A percentile compares a stretch with the other conserved stretches of the same genome.
These are phyloP conservation scores for Odontesthes bonariensis DNA, from an alignment of 2,113 vertebrate species.

Conservation along the genomic window DNA sequence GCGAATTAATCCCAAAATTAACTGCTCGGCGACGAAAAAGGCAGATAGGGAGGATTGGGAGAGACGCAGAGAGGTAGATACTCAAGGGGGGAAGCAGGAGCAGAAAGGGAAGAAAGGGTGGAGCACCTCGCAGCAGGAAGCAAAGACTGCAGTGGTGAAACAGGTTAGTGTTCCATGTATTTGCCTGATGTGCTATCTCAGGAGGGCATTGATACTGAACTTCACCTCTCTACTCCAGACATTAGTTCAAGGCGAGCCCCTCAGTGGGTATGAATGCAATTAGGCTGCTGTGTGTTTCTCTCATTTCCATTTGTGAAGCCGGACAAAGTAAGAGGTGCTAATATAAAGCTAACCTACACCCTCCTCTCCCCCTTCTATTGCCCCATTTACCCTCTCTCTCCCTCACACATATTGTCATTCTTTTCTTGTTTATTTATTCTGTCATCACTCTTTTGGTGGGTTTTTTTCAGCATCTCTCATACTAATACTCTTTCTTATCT, in stretches of 20 bases:
- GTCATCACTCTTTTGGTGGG: background rate
- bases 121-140: conserved; percentile 68
- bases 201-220: conserved; percentile 45
- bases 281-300: conserved; percentile 59
- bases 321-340: conserved; percentile 44
- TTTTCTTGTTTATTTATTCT: background rate
- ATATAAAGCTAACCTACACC: background rate
- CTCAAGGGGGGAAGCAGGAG: conserved; percentile 73
- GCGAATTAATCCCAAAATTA: conserved; percentile 86
- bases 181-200: conserved; percentile 50
- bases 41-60: conserved; percentile 77
- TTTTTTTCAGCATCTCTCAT: background rate
- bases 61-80: conserved; percentile 66
- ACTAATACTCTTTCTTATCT: background rate
- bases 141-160: conserved; percentile 63
- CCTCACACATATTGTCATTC: background rate
- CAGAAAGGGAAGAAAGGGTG: conserved; percentile 71
- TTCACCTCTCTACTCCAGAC: conserved; percentile 49
- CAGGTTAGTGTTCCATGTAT: conserved; percentile 76
- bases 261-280: conserved; percentile 59
- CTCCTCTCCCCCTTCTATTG: background rate
- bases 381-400: no score
- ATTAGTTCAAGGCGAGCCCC: conserved; percentile 47
- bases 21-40: conserved; percentile 81
- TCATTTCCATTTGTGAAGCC: conserved; percentile 63